Evolutionary conservation across 2,888 invertebrate species (phyloP), one percentile per base, ranked within the genome.

Genomic region (Euclidia mi): DNA sequence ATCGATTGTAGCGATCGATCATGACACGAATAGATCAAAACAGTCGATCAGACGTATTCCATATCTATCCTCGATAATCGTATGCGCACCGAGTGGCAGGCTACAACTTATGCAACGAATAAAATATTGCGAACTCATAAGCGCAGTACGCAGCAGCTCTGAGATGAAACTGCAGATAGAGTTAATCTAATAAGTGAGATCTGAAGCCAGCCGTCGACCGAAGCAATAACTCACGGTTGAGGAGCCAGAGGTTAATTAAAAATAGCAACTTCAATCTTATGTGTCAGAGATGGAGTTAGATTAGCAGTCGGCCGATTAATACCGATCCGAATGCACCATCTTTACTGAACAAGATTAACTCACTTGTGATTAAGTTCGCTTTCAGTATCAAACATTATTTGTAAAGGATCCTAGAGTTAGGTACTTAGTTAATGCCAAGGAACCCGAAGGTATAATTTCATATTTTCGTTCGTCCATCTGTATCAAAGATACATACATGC

Each of bases 171-270:
- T 85, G 77, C 76, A 89, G 94, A 92, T 94, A 92, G 82, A 88
- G 87, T 81, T 93, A 94, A 94, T 94, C 94, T 94, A 92, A 92
- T 93, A 94, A 94, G 90, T 92, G 87, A 94, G 89, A 94, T 93
- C 92, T 92, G 87, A 85, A 87, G 86, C 84, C 81, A 86, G 88
- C 88, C 89, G 89, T 92, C 91, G 88, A 84, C 88, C 81, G 82
- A 71, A 85, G 91, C 86, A 90, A 92, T 93, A 91, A 90, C 91
- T 93, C 90, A 89, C 85, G 81, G 85, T 88, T 86, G 88, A 88
- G 89, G 87, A 87, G 91, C 85, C 90, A 91, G 91, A 91, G 94
- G 94, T 94, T 94, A 94, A 94, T 94, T 94, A 94, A 94, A 94
- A 94, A 94, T 91, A 91, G 92, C 91, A 90, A 91, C 92, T 92